phyloP scores from a whole-genome alignment of 2,888 invertebrate genomes.

The Amiota mariae region DNA sequence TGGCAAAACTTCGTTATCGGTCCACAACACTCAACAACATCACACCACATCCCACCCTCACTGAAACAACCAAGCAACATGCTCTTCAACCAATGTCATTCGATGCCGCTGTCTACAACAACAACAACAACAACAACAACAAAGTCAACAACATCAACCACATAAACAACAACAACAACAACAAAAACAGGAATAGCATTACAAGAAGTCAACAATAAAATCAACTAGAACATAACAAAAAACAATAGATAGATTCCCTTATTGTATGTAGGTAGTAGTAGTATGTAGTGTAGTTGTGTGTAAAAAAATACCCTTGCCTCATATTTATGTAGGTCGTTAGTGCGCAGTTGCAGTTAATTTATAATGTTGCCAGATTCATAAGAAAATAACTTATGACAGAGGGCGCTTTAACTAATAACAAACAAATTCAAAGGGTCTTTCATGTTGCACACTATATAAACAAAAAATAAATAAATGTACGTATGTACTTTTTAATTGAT shows the following conservation, averaged over 20 bases:
- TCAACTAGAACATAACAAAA: neutral
- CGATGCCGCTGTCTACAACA: neutral
- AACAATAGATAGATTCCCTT: neutral
- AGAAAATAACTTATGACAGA: neutral
- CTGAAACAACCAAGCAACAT: no score
- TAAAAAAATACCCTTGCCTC: constrained; percentile 4
- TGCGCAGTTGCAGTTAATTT: neutral
- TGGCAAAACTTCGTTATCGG: no score
- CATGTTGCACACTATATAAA: neutral
- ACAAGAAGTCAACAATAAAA: neutral
- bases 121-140: neutral
- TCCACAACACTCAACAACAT: no score
- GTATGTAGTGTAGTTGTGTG: no score
- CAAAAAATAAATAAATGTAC: neutral
- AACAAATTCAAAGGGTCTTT: no score
- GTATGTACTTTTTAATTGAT: no score
- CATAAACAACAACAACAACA: neutral
- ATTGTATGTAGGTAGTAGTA: no score
- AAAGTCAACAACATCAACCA: neutral
- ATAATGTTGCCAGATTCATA: neutral
- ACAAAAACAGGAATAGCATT: neutral
- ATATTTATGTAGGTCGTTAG: constrained; percentile 2
- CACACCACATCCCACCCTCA: no score
- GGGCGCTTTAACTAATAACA: neutral
- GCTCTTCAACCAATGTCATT: neutral